Base-by-base conservation (phyloP, 2,888 invertebrate genomes). In the Calliopum simillimum region DNA sequence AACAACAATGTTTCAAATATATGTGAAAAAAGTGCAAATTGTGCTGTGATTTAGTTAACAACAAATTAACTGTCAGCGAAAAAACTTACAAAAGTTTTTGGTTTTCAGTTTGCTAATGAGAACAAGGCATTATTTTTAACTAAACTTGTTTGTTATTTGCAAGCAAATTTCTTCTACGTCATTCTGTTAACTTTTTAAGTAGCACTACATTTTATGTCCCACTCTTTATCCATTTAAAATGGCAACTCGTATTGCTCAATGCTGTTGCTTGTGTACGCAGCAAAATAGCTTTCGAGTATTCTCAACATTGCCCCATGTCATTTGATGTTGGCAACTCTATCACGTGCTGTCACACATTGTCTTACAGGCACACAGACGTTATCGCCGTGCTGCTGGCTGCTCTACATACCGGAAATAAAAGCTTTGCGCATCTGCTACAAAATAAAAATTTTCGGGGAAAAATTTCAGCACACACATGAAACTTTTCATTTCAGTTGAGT, bases 391-490 rank as follows among this genome's bases (percentile, higher is more conserved):
- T 33, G 23, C 61, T 56, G n/a, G 11, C 14, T n/a, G 23, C 61
- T 56, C 44, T 59, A 43, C 71, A 43, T 21, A 68, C 64, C 58
- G 68, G 65, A 68, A 68, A 46, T 44, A 59, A 71, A 64, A 68
- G 71, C 68, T 68, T 47, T 64, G 71, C 59, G 70, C 70, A 70
- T 68, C 62, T 64, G 51, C 51, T 64, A 65, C 53, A 19, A 66
- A 63, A 65, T 46, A 19, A 66, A 63, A 64, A 65, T 66, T 61
- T 69, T 74, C 65, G 68, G 72, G 72, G 69, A 56, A 61, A 71
- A 72, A 62, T 74, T 74, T 72, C 63, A 44, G 66, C 33, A 44
- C 51, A 55, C 64, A 51, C 65, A 47, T 19, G 25, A 6, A 61
- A 59, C 11, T 23, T 66, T 66, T 56, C 16, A 25, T 11, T 33